Evolutionary conservation across 2,113 vertebrate genomes (phyloP), one percentile per base, ranked within the genome.

Genomic region (Pelecanus crispus): DNA sequence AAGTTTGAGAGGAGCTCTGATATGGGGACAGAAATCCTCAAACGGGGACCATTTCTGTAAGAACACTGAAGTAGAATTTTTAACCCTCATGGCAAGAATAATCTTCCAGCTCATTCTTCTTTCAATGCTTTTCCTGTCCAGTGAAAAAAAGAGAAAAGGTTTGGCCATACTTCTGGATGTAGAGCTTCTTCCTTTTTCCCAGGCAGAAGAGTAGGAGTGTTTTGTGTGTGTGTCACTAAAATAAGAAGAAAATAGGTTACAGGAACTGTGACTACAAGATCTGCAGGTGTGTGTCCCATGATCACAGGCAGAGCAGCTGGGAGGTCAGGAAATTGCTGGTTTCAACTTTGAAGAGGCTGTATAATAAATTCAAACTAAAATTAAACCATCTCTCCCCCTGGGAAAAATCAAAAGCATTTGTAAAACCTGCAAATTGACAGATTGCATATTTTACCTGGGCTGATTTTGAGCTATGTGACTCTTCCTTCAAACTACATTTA

Each of bases 361-460:
- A 90, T 79, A 92, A 95, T 71, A 94, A 93, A 93, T 88, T 72
- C 81, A 84, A 95, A 88, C 67, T 92, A 78, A 96, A 97, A 94
- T 93, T 81, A 95, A 97, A 93, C 59, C 20, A 44, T 50, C 10
- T 85, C 21, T 65, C 22, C 22, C 59, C 26, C 38, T 34, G 17
- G 16, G 34, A 91, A 80, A 90, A 75, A 86, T n/a, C 21, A 88
- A 81, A 87, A 81, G 6, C 26, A 25, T 88, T 88, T 86, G 32
- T 45, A 87, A 83, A 86, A 85, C 28, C 42, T 82, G 61, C 6
- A 94, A 77, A 90, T 85, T 61, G 94, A 88, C 28, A 79, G 21
- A 90, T 56, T 68, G 44, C 20, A 17, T 92, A 82, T 86, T 90
- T 91, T 71, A 77, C 68, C 53, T 77, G 62, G 5, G 80, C 44